Evolutionary conservation across 2,113 vertebrate genomes (phyloP).

Genomic region (Capreolus pygargus): DNA sequence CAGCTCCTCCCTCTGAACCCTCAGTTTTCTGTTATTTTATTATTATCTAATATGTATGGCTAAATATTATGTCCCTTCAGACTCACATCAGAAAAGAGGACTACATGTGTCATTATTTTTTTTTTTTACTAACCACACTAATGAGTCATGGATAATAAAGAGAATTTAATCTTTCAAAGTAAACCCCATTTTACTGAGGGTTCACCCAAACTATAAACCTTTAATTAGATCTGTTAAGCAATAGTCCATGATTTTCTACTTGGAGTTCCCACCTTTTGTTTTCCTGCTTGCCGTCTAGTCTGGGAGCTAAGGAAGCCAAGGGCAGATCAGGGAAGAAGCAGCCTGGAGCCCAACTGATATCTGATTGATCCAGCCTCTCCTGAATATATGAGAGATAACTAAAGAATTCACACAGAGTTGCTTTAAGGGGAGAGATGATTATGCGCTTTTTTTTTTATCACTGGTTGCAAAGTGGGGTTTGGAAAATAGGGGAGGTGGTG

Average conservation of each 20-base stretch:
- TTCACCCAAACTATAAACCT: slow-evolving; percentile 1
- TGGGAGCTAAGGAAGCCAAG: neutral
- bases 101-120: neutral
- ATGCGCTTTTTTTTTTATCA: neutral
- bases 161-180: slow-evolving; percentile 30
- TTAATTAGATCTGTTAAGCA: neutral
- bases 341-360: neutral
- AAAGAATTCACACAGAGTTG: neutral
- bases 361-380: neutral
- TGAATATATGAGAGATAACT: neutral
- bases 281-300: neutral
- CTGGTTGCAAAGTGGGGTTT: slow-evolving; percentile 14
- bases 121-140: slow-evolving; percentile 15
- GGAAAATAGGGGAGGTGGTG: neutral
- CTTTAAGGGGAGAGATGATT: neutral
- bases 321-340: neutral
- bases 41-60: neutral
- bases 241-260: neutral
- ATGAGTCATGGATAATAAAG: slow-evolving; percentile 16
- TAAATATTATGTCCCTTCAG: neutral
- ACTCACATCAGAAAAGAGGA: slow-evolving; percentile 5
- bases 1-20: neutral
- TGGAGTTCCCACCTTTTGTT: neutral
- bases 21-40: slow-evolving; percentile 15
- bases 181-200: slow-evolving; percentile 22